Evolutionary conservation across 2,888 invertebrate genomes (phyloP), one percentile per base, ranked within the genome.

Genomic region (Limnephilus marmoratus): DNA sequence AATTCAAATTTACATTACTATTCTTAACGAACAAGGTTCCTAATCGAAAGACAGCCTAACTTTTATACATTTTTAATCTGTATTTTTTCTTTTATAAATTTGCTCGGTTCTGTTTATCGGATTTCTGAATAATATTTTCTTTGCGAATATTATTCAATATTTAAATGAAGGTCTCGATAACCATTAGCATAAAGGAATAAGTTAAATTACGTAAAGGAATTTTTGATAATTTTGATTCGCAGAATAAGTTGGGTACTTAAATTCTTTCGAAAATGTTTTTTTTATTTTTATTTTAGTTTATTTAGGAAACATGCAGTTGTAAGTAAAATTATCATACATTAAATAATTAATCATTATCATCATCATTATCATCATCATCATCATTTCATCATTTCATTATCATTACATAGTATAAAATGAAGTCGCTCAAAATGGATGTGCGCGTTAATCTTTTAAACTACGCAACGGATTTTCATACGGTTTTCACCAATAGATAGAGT

Each of bases 1-100:
- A 49, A 45, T 86, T 45, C 86, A 45, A 86, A 49, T 86, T 45
- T 49, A 45, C 29, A 49, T 45, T 37, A 29, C 29, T 86, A 86
- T 12, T 45, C n/a, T 29, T 31, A 49, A 13, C 45, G 29, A 45
- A 49, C 86, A 86, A 86, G 86, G 86, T 86, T 15, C 49, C 15
- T 49, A 37, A 83, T 37, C 37, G 24, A 11, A 68, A 24, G 68
- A 68, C 68, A n/a, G 24, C 68, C 1, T 24, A 68, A 68, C 7
- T 68, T 68, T 24, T 9, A n/a, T 68, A n/a, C n/a, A 68, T 0
- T 9, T n/a, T n/a, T n/a, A n/a, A 24, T 68, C 68, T 68, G 9
- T 24, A 18, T 68, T 24, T 68, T 53, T 68, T 68, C 68, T 68
- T n/a, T 68, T 68, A 68, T 24, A n/a, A 68, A 68, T 68, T n/a